Evolutionary conservation across 2,888 invertebrate species (phyloP).

Genomic region (Poecilus cupreus): DNA sequence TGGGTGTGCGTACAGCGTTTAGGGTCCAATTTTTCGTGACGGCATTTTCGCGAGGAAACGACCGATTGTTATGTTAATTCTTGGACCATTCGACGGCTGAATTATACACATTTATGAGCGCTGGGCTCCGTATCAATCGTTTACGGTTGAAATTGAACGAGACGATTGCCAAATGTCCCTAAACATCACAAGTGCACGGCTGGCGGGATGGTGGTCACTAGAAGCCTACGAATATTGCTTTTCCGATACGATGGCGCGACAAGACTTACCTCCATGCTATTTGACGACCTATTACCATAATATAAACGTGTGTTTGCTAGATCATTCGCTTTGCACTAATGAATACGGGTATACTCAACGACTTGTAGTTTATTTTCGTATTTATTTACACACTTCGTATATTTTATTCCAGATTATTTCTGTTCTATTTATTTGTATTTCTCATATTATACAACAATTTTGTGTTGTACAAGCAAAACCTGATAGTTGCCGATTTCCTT

Average conservation of each 20-base stretch:
- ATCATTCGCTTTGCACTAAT: neutral
- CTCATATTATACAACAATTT: too few species aligned
- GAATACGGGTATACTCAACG: neutral
- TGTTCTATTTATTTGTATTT: too few species aligned
- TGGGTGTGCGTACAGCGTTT: slow-evolving; percentile 19
- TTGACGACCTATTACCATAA: slow-evolving; percentile 36
- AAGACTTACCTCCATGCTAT: neutral
- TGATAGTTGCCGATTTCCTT: too few species aligned
- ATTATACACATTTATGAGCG: slow-evolving; percentile 51
- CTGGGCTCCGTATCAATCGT: slow-evolving; percentile 36
- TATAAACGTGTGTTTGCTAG: slow-evolving; percentile 19
- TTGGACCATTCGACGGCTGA: slow-evolving; percentile 6
- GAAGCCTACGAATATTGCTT: slow-evolving; percentile 27
- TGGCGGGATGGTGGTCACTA: neutral
- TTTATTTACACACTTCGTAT: neutral
- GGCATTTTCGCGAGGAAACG: slow-evolving; percentile 12
- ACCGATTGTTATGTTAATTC: slow-evolving; percentile 50
- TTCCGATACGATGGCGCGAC: slow-evolving; percentile 28
- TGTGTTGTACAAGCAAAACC: too few species aligned
- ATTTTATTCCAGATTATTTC: too few species aligned
- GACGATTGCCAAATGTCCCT: slow-evolving; percentile 47
- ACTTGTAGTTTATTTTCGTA: neutral
- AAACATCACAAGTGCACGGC: neutral
- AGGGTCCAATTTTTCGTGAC: slow-evolving; percentile 13
- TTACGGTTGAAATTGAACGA: slow-evolving; percentile 35